Percentiles rank a stretch among this genome's conserved stretches.
Conservation (phyloP, 53 echinoderm and acorn worm species). For the Zoroaster sp. region DNA sequence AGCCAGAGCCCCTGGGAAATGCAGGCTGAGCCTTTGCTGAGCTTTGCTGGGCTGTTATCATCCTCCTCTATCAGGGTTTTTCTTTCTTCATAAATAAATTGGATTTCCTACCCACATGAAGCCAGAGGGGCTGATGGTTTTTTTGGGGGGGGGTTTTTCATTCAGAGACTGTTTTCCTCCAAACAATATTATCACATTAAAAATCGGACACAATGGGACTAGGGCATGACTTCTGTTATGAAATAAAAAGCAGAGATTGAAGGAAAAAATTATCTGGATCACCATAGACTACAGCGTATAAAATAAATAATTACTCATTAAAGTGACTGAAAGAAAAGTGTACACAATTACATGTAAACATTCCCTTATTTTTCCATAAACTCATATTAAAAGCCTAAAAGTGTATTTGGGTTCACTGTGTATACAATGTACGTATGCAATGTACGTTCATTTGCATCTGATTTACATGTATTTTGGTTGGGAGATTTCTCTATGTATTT, state of each 20-base stretch:
- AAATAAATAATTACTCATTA: not conserved
- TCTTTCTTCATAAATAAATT: conserved; percentile 15
- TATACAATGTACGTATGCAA: no score
- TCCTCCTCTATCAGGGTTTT: not conserved
- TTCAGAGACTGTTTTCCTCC: not conserved
- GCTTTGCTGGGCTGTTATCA: not conserved
- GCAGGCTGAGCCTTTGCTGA: not conserved
- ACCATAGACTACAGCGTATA: not conserved
- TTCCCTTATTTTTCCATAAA: no score
- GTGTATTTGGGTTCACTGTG: no score
- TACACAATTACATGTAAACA: not conserved
- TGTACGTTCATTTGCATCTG: no score
- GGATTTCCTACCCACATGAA: conserved; percentile 29
- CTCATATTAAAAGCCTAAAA: no score
- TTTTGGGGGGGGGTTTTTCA: not conserved
- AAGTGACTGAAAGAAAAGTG: not conserved
- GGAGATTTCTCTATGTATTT: no score
- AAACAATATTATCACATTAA: conserved; percentile 29
- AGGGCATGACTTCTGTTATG: conserved; percentile 17
- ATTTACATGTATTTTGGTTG: no score
- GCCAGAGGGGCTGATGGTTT: not conserved
- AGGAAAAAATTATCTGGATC: not conserved
- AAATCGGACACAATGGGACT: conserved; percentile 2
- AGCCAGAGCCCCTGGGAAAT: not conserved
- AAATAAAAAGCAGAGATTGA: not conserved